A percentile compares a stretch with the other conserved stretches of the same genome.
Conservation (phyloP, 2,888 invertebrate genomes). For the Temnothorax ravouxi region DNA sequence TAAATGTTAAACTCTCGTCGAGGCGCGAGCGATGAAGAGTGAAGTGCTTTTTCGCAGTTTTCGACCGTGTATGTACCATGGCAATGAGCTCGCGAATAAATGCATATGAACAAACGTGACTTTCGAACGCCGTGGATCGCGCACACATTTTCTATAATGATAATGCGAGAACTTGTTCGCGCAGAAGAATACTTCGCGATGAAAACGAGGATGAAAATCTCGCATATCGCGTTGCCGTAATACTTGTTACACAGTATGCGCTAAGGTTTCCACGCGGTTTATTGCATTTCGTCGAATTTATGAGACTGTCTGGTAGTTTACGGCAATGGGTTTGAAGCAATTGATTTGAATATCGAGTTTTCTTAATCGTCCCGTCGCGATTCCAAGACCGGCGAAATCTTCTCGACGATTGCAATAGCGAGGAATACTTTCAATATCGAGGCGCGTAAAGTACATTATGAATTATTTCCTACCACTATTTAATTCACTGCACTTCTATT, state of each 20-base stretch:
- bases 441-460: constrained; percentile 17
- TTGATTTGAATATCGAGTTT: constrained; percentile 62
- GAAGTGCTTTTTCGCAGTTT: constrained; percentile 55
- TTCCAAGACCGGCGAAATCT: constrained; percentile 13
- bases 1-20: constrained; percentile 24
- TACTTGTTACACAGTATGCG: constrained; percentile 48
- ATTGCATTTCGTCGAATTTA: constrained; percentile 70
- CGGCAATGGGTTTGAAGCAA: constrained; percentile 11
- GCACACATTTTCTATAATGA: constrained; percentile 68
- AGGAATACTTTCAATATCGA: constrained; percentile 31
- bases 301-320: constrained; percentile 59
- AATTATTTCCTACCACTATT: constrained; percentile 37
- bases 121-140: constrained; percentile 45
- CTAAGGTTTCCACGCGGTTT: constrained; percentile 50
- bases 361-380: constrained; percentile 54
- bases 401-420: background rate
- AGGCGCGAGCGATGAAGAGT: constrained; percentile 26
- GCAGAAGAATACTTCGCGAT: constrained; percentile 61
- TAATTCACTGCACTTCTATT: background rate
- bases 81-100: constrained; percentile 45
- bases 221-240: background rate
- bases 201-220: too few relatives aligned
- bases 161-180: constrained; percentile 72
- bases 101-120: constrained; percentile 37
- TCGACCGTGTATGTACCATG: background rate